A percentile compares a stretch with the other conserved stretches of the same genome.
Conservation (phyloP, 2,797 vertebrate species). For the Vireo griseus region DNA sequence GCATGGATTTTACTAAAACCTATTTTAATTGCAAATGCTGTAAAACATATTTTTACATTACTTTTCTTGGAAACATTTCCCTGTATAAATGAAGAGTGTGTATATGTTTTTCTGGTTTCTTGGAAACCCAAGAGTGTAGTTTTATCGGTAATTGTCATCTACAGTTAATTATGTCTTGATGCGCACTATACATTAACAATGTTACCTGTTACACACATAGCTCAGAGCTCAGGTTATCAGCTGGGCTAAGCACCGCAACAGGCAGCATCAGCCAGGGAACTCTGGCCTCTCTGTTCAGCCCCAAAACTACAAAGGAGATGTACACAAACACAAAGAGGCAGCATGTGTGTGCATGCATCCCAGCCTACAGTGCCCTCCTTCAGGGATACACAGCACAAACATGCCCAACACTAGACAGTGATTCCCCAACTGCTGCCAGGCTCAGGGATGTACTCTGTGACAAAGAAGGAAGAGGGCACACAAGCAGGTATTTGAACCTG, state of each 20-base stretch:
- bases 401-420: not conserved
- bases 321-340: not conserved
- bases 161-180: conserved; percentile 73
- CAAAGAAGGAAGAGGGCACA: not conserved
- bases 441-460: not conserved
- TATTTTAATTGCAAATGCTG: conserved; percentile 77
- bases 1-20: conserved; percentile 68
- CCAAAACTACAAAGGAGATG: not conserved
- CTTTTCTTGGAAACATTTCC: conserved; percentile 77
- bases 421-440: not conserved
- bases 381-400: not conserved
- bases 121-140: conserved; percentile 71
- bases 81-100: conserved; percentile 61
- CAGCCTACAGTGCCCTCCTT: not conserved
- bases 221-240: not conserved
- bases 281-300: not conserved
- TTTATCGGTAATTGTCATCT: conserved; percentile 75
- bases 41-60: conserved; percentile 69
- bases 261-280: not conserved
- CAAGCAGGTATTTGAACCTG: not conserved
- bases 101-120: conserved; percentile 73
- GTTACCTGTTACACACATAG: conserved; percentile 40
- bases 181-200: conserved; percentile 47
- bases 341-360: not conserved
- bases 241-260: not conserved